Base-by-base conservation (phyloP, 1,140 invertebrate genomes). In the Cherax destructor region DNA sequence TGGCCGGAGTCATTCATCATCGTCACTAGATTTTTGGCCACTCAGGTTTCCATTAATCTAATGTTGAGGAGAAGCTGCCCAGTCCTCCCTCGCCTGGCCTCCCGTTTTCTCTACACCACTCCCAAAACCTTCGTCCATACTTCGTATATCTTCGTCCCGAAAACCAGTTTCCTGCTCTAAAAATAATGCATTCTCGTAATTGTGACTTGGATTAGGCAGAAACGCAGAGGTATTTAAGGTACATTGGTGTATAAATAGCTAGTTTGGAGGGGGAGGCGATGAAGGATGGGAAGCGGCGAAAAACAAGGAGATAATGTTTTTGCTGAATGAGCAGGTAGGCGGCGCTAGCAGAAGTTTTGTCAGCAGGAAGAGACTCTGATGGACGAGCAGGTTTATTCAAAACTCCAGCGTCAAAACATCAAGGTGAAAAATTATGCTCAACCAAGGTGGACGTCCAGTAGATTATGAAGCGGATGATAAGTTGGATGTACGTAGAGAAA, bases 11-110 rank as follows among this genome's bases (percentile, higher is more conserved):
- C 88, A 90, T 90, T 90, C 88, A 90, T 90, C 88, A 90, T 90
- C 88, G 88, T 90, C 88, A 84, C 88, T 81, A 90, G 88, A 90
- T 90, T 90, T 90, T 90, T 90, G 88, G 88, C 78, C 83, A 90
- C 88, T 90, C 88, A 65, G 80, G 88, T 90, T 84, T 90, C 88
- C 88, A 90, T 90, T 90, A 90, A 84, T 90, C 88, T 84, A 90
- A 90, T 84, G 81, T 78, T 90, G 88, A 84, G 88, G 79, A 88
- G 86, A 49, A 83, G 86, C 52, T 16, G 59, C 41, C 41, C n/a
- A 49, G 47, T n/a, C 41, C 11, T 16, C 50, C 30, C 30, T 50
- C 83, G 16, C 83, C 41, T 50, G 16, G 16, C n/a, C 65, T 24
- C 30, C 21, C n/a, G 11, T 59, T 80, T 30, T 49, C 61, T 80